phyloP scores from a whole-genome alignment of 2,888 invertebrate species.

The Lysandra coridon region DNA sequence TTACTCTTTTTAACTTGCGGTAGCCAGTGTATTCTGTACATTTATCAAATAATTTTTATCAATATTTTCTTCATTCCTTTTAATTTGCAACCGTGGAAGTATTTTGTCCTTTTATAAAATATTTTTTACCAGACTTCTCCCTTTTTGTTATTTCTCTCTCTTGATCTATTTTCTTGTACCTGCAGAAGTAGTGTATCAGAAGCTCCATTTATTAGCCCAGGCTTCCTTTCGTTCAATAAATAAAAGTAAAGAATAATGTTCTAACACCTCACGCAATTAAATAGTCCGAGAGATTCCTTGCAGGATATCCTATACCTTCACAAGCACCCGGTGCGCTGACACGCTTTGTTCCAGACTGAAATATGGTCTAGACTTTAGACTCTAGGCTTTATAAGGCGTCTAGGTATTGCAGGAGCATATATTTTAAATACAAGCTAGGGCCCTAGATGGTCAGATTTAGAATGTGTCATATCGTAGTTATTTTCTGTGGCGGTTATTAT shows the following conservation, averaged over 20 bases:
- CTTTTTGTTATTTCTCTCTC: background rate
- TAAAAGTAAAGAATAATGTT: constrained; percentile 11
- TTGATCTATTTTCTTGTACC: background rate
- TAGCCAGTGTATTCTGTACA: background rate
- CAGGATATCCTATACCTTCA: background rate
- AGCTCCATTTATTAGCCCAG: background rate
- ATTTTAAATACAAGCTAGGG: background rate
- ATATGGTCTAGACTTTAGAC: constrained; percentile 23
- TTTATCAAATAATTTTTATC: background rate
- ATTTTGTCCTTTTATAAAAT: too few species aligned
- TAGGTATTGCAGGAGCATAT: background rate
- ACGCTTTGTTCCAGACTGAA: constrained; percentile 9
- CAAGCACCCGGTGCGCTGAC: background rate
- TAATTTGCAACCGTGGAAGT: too few species aligned
- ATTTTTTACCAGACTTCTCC: too few species aligned
- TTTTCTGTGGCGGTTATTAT: background rate
- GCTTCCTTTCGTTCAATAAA: background rate
- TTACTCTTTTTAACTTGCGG: background rate
- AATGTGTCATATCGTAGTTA: background rate
- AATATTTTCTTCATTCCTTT: background rate
- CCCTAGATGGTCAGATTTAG: background rate
- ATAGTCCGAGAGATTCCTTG: background rate
- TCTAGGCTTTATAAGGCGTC: background rate
- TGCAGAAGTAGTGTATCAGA: background rate
- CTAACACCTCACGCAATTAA: constrained; percentile 21